phyloP scores from a whole-genome alignment of 2,888 invertebrate genomes.

The Drosophila nr. medialis region DNA sequence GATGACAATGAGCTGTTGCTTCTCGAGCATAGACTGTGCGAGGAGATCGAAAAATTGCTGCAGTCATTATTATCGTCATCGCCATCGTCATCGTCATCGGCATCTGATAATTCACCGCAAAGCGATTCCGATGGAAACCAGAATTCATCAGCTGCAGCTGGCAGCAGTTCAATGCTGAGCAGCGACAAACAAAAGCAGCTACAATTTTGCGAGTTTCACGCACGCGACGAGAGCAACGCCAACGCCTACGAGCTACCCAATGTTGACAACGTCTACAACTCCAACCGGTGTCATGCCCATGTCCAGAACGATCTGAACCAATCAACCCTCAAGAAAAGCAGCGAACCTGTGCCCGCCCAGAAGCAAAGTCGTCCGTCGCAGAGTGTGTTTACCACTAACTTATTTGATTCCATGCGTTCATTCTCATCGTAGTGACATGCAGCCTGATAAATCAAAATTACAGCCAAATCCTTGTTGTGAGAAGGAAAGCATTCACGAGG shows the following conservation, averaged over 20 bases:
- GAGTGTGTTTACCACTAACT: too few species aligned
- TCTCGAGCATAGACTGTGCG: constrained; percentile 32
- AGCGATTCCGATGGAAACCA: constrained; percentile 17
- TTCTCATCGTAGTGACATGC: too few species aligned
- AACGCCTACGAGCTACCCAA: constrained; percentile 57
- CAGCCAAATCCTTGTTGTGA: constrained; percentile 1
- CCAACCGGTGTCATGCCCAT: constrained; percentile 21
- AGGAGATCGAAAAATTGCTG: constrained; percentile 48
- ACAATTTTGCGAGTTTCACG: constrained; percentile 54
- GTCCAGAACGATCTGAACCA: neutral
- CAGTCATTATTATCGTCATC: too few species aligned
- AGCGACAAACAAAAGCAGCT: constrained; percentile 43
- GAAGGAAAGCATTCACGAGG: constrained; percentile 24
- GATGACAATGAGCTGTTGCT: constrained; percentile 51
- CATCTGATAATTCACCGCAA: constrained; percentile 1
- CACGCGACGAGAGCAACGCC: constrained; percentile 60
- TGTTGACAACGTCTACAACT: constrained; percentile 48
- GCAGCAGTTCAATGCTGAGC: constrained; percentile 8
- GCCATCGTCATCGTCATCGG: neutral
- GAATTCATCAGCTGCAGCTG: neutral
- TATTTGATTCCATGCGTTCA: too few species aligned
- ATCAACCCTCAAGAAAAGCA: neutral
- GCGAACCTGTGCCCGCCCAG: too few species aligned
- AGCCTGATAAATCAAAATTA: neutral
- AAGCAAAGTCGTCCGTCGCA: too few species aligned